Evolutionary conservation across 64 coral and sea anemone genomes (phyloP).

Genomic region (Orbicella faveolata): DNA sequence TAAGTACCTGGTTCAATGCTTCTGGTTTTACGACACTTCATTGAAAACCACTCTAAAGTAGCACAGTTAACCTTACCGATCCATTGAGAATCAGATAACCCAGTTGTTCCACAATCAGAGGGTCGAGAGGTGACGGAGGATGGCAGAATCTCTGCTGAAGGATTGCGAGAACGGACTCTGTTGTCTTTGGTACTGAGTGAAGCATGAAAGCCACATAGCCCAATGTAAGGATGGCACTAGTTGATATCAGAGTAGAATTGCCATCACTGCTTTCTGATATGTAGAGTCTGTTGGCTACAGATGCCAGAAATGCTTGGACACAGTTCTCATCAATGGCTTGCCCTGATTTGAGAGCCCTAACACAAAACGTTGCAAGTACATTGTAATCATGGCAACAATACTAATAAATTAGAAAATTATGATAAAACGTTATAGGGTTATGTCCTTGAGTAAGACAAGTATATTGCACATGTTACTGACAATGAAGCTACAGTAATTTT

Average conservation of each 20-base stretch:
- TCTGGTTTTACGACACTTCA: no score
- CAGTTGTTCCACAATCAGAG: conserved; percentile 94
- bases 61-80: conserved; percentile 34
- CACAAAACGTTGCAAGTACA: background rate
- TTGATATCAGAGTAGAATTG: conserved; percentile 74
- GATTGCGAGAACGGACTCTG: conserved; percentile 81
- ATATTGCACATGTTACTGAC: no score
- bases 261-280: conserved; percentile 69
- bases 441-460: no score
- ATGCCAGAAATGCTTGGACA: conserved; percentile 78
- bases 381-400: no score
- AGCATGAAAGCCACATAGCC: conserved; percentile 90
- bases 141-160: conserved; percentile 92
- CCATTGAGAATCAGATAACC: conserved; percentile 74
- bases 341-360: conserved; percentile 67
- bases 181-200: conserved; percentile 72
- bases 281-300: conserved; percentile 84
- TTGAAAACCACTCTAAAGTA: background rate
- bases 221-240: conserved; percentile 79
- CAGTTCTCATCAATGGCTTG: conserved; percentile 66
- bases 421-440: no score
- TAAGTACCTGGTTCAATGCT: no score
- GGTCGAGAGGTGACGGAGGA: conserved; percentile 89
- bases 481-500: no score
- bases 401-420: no score